These are phyloP conservation scores for Stenodera caucasica DNA, from an alignment of 2,888 invertebrate genomes.

Conservation along the genomic window DNA sequence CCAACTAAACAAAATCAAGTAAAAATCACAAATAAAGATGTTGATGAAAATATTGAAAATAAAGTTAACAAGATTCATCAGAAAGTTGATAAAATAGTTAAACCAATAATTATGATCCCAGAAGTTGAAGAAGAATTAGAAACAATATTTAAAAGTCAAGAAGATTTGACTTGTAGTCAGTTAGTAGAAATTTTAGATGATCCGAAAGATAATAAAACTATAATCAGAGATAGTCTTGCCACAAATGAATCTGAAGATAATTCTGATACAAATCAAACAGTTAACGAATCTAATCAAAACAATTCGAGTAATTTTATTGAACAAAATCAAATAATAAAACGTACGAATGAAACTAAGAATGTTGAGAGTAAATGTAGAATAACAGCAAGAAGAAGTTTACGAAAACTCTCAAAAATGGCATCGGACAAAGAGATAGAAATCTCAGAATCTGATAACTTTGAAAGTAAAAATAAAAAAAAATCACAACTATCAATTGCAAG, in stretches of 20 bases:
- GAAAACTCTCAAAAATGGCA: not conserved
- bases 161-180: not conserved
- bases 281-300: no score
- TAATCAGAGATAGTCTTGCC: not conserved
- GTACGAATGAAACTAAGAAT: not conserved
- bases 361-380: not conserved
- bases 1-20: not conserved
- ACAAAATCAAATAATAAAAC: not conserved
- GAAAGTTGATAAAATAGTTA: not conserved
- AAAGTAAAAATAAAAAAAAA: not conserved
- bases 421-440: not conserved
- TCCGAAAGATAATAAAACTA: not conserved
- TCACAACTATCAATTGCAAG: not conserved
- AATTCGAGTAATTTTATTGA: no score
- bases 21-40: not conserved
- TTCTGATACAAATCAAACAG: not conserved
- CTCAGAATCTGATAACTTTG: not conserved
- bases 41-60: no score
- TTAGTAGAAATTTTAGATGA: not conserved
- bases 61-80: no score
- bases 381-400: no score
- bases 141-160: not conserved
- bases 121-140: not conserved
- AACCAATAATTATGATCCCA: not conserved
- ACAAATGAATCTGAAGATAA: no score